Evolutionary conservation across 2,797 vertebrate species (phyloP), one percentile per base, ranked within the genome.

Genomic region (Leptoclinus maculatus): DNA sequence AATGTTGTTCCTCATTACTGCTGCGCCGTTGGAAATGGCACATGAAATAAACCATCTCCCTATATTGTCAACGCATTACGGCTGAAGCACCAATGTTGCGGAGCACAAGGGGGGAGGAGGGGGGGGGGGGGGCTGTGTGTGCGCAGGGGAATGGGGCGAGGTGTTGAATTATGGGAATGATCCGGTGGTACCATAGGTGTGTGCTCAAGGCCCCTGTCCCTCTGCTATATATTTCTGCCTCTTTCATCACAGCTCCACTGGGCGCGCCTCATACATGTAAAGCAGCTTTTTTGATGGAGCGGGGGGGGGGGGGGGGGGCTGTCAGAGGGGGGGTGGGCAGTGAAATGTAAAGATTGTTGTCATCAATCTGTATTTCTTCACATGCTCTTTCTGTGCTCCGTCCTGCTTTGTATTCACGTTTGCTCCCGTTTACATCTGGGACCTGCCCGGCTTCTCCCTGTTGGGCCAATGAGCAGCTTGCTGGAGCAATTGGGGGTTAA

Each of bases 1-100:
- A 93, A 94, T 93, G 92, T 84, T 89, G 83, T 79, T 88, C 65
- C 87, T 94, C 90, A 87, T 94, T 92, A 92, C 89, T 71, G 84
- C 83, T 65, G 73, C 45, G 75, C 69, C 36, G 73, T 63, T 85
- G 79, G 85, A 94, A 93, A 91, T 78, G 70, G 87, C 84, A 89
- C 78, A 72, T 90, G 89, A 92, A 91, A 92, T 91, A 89, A 89
- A 89, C 51, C 89, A 91, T 84, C 88, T 82, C 77, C 74, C 67
- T 39, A 71, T 67, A 76, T 88, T 90, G 86, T 89, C 80, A 6
- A 43, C 1, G 45, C 79, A 74, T 89, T 83, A 76, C 3, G 45
- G 78, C 72, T 59, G 64, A 36, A 59, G 85, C 68, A 29, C 76
- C 54, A 23, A 27, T 43, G 83, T 68, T 65, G 81, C 76, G 63